Evolutionary conservation across 2,113 vertebrate genomes (phyloP), one percentile per base, ranked within the genome.

Genomic region (Epinephelus cyanopodus): DNA sequence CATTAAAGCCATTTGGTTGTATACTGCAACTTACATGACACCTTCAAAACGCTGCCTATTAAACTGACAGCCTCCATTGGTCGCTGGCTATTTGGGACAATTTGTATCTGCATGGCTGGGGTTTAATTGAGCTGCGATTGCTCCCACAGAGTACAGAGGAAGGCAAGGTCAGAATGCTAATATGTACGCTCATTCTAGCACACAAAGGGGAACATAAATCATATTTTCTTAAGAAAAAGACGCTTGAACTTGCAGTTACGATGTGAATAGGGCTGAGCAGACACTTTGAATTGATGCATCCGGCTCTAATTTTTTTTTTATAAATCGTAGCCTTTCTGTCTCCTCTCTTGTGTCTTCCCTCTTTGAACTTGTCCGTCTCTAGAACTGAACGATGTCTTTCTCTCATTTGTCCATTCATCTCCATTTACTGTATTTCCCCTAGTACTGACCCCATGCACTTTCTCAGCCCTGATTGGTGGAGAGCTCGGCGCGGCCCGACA

Each of bases 91-190:
- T 90, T 92, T 90, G 81, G 87, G 27, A 81, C 81, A 87, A 82
- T 91, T 88, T 92, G 68, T 79, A 84, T 89, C 87, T 87, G 85
- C 85, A 45, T 84, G 76, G 62, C 58, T 84, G 64, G 27, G 74
- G 74, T 89, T 91, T 93, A 94, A 94, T 92, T 93, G 92, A 94
- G 90, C 85, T 89, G 75, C 79, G 71, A 91, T 89, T 92, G 87
- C 77, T 79, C 82, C 70, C 71, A 58, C 50, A 23, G 79, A 85
- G 80, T 68, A 81, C 70, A 77, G 82, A 82, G 74, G 54, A 81
- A 78, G 67, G 71, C 77, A 77, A 86, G 86, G 87, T 93, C 89
- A 91, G 79, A 80, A 77, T 85, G 82, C 77, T 89, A 91, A 94
- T 86, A 57, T 15, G 29, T 71, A 39, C n/a, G 56, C 82, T 89